Evolutionary conservation across 1,140 invertebrate species (phyloP).

Genomic region (Euura saliciscinereae): DNA sequence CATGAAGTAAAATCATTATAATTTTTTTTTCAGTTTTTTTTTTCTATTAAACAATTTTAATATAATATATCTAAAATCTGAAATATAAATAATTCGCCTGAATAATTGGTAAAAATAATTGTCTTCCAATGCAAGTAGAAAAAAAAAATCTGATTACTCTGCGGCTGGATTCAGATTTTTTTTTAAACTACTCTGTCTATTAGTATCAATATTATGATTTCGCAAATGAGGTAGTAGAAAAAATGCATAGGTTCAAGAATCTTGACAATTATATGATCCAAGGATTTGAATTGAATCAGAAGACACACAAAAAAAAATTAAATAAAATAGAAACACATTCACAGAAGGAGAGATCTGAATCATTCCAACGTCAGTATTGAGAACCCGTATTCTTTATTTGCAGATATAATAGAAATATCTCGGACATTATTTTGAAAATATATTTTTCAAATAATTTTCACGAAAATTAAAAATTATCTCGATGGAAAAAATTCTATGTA

Average conservation of each 20-base stretch:
- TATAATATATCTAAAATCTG: background rate
- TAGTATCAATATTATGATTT: background rate
- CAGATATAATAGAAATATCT: constrained; percentile 23
- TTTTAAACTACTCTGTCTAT: background rate
- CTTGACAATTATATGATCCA: too few relatives aligned
- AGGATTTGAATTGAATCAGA: too few relatives aligned
- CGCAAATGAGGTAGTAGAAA: background rate
- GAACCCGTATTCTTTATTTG: constrained; percentile 38
- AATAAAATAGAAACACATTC: constrained; percentile 25
- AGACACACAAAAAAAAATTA: too few relatives aligned
- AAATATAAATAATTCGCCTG: background rate
- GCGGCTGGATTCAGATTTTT: background rate
- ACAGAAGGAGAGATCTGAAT: constrained; percentile 32
- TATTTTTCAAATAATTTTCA: constrained; percentile 21
- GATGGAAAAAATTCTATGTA: too few relatives aligned
- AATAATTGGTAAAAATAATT: background rate
- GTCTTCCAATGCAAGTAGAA: background rate
- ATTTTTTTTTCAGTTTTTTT: background rate
- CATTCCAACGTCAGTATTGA: constrained; percentile 62
- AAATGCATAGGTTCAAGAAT: constrained; percentile 23
- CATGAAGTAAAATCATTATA: background rate
- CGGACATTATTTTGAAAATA: constrained; percentile 10
- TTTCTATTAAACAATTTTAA: background rate
- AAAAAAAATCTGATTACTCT: background rate
- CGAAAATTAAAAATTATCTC: constrained; percentile 14